Evolutionary conservation across 1,140 invertebrate species (phyloP), one percentile per base, ranked within the genome.

Genomic region (Rhopalosiphum maidis): DNA sequence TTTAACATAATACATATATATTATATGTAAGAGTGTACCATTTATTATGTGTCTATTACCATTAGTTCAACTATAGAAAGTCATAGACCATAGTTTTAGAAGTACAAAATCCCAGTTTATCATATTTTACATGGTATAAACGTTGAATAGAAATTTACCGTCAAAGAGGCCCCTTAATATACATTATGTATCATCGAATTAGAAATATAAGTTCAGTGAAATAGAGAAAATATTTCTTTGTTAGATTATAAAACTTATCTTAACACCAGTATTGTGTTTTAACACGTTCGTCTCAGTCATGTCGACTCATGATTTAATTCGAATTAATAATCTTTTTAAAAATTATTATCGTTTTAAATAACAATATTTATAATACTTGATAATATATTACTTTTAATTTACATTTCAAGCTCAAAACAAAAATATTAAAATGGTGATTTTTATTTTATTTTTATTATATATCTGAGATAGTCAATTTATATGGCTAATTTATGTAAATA

Each of bases 401-500:
- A 77, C 15, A 0, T 51, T 51, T 51, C 15, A 0, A 51, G 15
- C 55, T n/a, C 5, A 15, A 77, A 68, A n/a, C 60, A 68, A 68
- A 77, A 18, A 18, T n/a, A n/a, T 77, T 77, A 77, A 77, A 77
- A 35, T 77, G 30, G n/a, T 77, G 15, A 5, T n/a, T 68, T 68
- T 68, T 68, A 77, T n/a, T 15, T 77, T 18, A 35, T n/a, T 35
- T 15, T 77, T 77, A 77, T n/a, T 77, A 77, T 18, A n/a, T n/a
- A 68, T 77, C 11, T 68, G 60, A 30, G 30, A 68, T 68, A 68
- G 60, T 68, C 60, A 15, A 68, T 68, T 68, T 77, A 0, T 21
- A n/a, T 15, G n/a, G 60, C n/a, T 77, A 77, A 77, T 77, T 77
- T 77, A 77, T 77, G 30, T 77, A 77, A 77, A 77, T 77, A 77